Evolutionary conservation across 2,113 vertebrate genomes (phyloP).

Genomic region (Ardeotis arabs): DNA sequence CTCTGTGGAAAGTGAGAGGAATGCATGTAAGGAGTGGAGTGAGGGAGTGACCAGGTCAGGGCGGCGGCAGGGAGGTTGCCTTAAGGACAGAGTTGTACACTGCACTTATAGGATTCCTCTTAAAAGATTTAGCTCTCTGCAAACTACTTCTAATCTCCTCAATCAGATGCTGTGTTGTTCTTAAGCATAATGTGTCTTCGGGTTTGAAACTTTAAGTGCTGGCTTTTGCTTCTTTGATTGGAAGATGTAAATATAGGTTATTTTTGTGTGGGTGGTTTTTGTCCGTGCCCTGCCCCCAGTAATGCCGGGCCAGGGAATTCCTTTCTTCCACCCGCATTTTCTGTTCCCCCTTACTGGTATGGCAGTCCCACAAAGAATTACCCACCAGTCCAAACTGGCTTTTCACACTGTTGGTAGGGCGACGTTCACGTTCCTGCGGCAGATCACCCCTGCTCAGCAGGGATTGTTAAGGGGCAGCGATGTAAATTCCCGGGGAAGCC

Average conservation of each 20-base stretch:
- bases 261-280: background rate
- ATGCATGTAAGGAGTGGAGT: background rate
- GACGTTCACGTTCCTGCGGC: background rate
- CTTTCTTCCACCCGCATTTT: background rate
- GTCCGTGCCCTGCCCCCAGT: too few relatives aligned
- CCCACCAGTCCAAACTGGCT: background rate
- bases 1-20: background rate
- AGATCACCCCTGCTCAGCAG: background rate
- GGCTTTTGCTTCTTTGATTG: too few relatives aligned
- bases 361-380: background rate
- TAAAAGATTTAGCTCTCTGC: background rate
- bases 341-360: too few relatives aligned
- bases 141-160: background rate
- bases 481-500: background rate
- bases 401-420: background rate
- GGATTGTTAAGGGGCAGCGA: background rate
- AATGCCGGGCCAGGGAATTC: background rate
- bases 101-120: background rate
- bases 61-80: background rate
- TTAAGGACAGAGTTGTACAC: background rate
- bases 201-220: background rate
- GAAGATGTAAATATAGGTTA: fast-evolving
- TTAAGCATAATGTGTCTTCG: background rate
- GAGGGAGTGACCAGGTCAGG: background rate
- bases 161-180: background rate